Evolutionary conservation across 2,113 vertebrate genomes (phyloP).

Genomic region (Neogobius melanostomus): DNA sequence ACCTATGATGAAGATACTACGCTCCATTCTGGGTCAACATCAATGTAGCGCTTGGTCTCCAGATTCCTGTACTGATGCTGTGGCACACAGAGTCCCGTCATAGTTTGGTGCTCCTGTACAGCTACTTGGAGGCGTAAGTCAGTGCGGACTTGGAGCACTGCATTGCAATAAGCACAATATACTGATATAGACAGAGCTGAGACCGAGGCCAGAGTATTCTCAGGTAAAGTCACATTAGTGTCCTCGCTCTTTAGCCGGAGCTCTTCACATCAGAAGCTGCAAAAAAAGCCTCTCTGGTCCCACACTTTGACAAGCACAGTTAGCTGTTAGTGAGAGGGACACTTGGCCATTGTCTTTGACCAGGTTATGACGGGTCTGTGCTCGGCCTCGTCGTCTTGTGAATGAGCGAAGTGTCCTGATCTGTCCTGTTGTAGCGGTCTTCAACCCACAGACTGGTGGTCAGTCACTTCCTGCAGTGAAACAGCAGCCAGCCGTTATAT

Average conservation of each 20-base stretch:
- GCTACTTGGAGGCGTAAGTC: conserved; percentile 52
- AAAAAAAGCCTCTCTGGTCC: conserved; percentile 69
- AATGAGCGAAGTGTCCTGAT: conserved; percentile 65
- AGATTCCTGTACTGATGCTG: conserved; percentile 49
- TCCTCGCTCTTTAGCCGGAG: conserved; percentile 5
- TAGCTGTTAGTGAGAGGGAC: conserved; percentile 67
- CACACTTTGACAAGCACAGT: conserved; percentile 63
- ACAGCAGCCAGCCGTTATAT: conserved; percentile 73
- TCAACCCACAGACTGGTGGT: conserved; percentile 63
- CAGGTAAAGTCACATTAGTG: neutral
- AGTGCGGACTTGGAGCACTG: conserved; percentile 24
- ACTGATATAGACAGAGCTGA: no score
- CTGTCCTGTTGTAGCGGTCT: conserved; percentile 68
- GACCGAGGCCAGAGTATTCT: conserved; percentile 35
- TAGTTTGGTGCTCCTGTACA: conserved; percentile 23
- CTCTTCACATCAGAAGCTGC: conserved; percentile 61
- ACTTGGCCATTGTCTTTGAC: conserved; percentile 72
- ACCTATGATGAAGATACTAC: no score
- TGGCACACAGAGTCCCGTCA: conserved; percentile 41
- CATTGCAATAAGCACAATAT: conserved; percentile 27
- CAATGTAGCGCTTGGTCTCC: no score
- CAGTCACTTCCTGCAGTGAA: conserved; percentile 60
- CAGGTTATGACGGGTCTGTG: conserved; percentile 52
- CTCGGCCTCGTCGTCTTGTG: conserved; percentile 64
- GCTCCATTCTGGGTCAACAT: no score